Conservation (phyloP, 2,797 vertebrate genomes). For the Sparus aurata region DNA sequence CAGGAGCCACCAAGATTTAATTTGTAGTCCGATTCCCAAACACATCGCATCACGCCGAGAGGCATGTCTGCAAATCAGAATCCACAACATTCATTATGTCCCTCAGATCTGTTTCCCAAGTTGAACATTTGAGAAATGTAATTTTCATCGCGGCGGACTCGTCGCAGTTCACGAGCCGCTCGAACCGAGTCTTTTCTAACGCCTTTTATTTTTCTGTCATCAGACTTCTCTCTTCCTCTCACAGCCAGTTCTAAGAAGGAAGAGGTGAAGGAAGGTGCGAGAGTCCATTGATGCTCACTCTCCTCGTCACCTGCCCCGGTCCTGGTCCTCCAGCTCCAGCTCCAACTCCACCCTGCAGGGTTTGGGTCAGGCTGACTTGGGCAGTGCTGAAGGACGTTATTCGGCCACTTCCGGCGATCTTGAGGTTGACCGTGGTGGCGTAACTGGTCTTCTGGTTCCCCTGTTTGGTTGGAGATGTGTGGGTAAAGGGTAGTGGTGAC, state of each 20-base stretch:
- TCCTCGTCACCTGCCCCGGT: slow-evolving; percentile 76
- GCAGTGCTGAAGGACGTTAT: slow-evolving; percentile 91
- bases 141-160: background rate
- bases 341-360: slow-evolving; percentile 79
- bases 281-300: slow-evolving; percentile 84
- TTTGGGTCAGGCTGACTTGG: slow-evolving; percentile 92
- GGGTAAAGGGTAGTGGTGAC: slow-evolving; percentile 29
- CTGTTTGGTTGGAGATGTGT: slow-evolving; percentile 42
- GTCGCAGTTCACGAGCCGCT: background rate
- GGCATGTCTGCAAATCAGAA: background rate
- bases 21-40: background rate
- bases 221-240: slow-evolving; percentile 17
- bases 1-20: background rate
- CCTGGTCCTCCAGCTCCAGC: slow-evolving; percentile 37
- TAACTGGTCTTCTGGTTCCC: slow-evolving; percentile 87
- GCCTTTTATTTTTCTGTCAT: background rate
- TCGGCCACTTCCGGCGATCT: slow-evolving; percentile 90
- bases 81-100: slow-evolving; percentile 11
- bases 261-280: slow-evolving; percentile 71
- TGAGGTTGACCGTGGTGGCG: slow-evolving; percentile 93
- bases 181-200: background rate
- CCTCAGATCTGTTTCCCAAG: background rate
- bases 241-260: slow-evolving; percentile 76
- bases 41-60: background rate
- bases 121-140: background rate